Evolutionary conservation across 2,888 invertebrate genomes (phyloP).

Genomic region (Ariolimax columbianus): DNA sequence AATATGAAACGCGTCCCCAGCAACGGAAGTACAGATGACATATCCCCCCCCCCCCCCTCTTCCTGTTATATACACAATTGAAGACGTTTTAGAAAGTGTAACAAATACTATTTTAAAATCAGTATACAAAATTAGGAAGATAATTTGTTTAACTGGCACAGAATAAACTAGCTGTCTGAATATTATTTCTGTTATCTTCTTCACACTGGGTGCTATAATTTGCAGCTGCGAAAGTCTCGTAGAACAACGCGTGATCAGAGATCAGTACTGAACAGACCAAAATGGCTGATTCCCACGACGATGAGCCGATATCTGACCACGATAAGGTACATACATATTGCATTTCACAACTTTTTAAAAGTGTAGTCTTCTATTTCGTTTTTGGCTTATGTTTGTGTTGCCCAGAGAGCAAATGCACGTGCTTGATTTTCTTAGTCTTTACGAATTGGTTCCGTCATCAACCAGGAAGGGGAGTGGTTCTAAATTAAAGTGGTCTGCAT

Average conservation of each 20-base stretch:
- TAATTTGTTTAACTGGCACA: not conserved
- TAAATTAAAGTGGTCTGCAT: not conserved
- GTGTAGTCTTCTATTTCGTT: not conserved
- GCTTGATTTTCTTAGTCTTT: not conserved
- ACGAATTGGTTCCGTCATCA: not conserved
- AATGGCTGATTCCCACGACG: constrained; percentile 72
- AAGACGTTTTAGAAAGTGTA: not conserved
- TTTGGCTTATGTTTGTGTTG: not conserved
- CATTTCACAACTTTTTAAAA: not conserved
- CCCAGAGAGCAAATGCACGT: not conserved
- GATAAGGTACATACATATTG: constrained; percentile 64
- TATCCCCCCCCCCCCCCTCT: too few species aligned
- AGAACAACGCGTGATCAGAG: constrained; percentile 24
- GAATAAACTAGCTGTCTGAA: too few species aligned
- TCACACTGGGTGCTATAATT: not conserved
- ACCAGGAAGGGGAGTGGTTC: constrained; percentile 28
- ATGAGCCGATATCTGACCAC: constrained; percentile 71
- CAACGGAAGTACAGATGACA: not conserved
- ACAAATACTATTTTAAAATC: not conserved
- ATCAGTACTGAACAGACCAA: constrained; percentile 48
- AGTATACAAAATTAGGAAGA: not conserved
- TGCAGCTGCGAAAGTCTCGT: not conserved
- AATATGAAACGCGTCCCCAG: not conserved
- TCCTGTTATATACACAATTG: not conserved
- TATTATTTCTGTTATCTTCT: not conserved